Base-by-base conservation (phyloP, 1,140 invertebrate species). In the Caenorhabditis briggsae region DNA sequence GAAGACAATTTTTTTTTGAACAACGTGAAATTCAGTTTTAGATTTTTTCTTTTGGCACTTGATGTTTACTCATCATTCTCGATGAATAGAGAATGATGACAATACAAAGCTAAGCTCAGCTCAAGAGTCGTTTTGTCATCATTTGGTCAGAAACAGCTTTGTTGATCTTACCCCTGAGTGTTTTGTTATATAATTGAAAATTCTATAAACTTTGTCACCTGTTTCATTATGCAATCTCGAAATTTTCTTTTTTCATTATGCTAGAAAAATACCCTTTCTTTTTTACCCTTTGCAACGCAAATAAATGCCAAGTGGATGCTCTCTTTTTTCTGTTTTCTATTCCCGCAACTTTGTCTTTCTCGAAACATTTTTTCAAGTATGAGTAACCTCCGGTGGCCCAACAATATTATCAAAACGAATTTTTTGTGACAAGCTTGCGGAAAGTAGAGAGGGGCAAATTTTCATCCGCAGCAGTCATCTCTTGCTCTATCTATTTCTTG, bases 301-400 rank as follows among this genome's bases (percentile, higher is more conserved):
- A 78, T 78, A 78, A 33, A 78, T 78, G 70, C 70, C 46, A 78
- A 78, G 70, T 78, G 70, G 70, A n/a, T 25, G 46, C n/a, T n/a
- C 33, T 25, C 58, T 20, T 14, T 65, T 33, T 20, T 33, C 33
- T 33, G 33, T 33, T 33, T 33, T 16, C 12, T 2, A 14, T 6
- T 33, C 61, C 12, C 61, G 20, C 25, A 20, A 33, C 11, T 65
- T 65, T 65, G 18, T 65, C 61, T 16, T 65, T 33, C 61, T 65
- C 61, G 65, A 74, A 74, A 48, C 41, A 48, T 46, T 74, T 74
- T 74, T 18, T 74, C 65, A 46, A 74, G 65, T 74, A 74, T 74
- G 65, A 74, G 41, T 74, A 74, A 74, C 65, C 65, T 65, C 61
- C 25, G 11, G 9, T 23, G 65, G 33, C 33, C 33, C 33, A 33